Percentiles rank a stretch among this genome's conserved stretches.
Evolutionary conservation across 2,888 invertebrate species (phyloP).

Genomic region (Erebia ligea): DNA sequence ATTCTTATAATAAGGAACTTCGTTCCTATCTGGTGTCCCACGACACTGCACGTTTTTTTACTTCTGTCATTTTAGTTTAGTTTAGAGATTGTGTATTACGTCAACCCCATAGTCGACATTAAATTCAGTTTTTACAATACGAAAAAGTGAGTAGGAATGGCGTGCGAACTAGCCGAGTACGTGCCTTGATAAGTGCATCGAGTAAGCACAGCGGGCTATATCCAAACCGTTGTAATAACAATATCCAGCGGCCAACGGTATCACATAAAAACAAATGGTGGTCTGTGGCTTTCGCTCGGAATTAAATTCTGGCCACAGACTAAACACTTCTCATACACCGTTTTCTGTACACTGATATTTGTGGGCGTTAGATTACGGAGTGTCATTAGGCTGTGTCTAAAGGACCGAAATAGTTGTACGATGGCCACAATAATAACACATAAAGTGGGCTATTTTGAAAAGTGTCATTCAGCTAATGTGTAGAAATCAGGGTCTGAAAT

Average conservation of each 20-base stretch:
- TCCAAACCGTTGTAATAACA: conserved; percentile 66
- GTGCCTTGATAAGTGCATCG: conserved; percentile 55
- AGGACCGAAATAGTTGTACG: conserved; percentile 49
- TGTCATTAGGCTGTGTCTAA: conserved; percentile 43
- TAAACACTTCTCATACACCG: conserved; percentile 10
- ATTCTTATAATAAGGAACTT: too few relatives aligned
- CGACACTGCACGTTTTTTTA: too few relatives aligned
- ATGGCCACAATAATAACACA: conserved; percentile 63
- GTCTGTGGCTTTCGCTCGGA: conserved; percentile 59
- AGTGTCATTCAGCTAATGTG: conserved; percentile 58
- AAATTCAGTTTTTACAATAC: background rate
- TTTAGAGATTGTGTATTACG: too few relatives aligned
- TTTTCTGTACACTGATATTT: conserved; percentile 31
- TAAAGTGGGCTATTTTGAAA: conserved; percentile 61
- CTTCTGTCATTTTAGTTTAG: too few relatives aligned
- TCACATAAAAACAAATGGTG: conserved; percentile 72
- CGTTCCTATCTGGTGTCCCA: too few relatives aligned
- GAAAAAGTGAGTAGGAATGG: conserved; percentile 16
- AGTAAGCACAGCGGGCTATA: conserved; percentile 54
- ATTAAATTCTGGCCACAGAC: conserved; percentile 52
- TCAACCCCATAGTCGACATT: background rate
- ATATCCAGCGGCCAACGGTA: conserved; percentile 59
- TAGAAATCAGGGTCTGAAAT: conserved; percentile 49
- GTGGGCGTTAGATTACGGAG: background rate
- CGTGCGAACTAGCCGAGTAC: conserved; percentile 46